A percentile compares a stretch with the other conserved stretches of the same genome.
Evolutionary conservation across 2,113 vertebrate species (phyloP).

Genomic region (Nestor notabilis): DNA sequence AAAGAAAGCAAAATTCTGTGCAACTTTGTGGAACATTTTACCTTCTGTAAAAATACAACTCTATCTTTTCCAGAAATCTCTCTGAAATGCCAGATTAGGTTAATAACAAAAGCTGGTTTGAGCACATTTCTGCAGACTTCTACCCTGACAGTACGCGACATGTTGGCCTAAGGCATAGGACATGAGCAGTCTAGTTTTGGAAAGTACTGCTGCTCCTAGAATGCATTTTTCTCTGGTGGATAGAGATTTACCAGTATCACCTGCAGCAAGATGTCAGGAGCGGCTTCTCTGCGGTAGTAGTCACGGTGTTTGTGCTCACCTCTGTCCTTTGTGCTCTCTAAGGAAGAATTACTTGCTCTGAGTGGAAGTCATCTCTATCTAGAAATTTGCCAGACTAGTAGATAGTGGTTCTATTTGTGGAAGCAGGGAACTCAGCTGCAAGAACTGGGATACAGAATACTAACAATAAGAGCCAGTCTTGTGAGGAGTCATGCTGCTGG

Average conservation of each 20-base stretch:
- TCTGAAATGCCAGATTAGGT: not conserved
- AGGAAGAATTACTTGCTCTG: not conserved
- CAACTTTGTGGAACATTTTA: not conserved
- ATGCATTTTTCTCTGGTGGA: not conserved
- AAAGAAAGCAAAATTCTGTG: not conserved
- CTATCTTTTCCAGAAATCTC: not conserved
- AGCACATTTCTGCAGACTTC: not conserved
- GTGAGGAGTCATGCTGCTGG: not conserved
- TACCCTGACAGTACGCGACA: not conserved
- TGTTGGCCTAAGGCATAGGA: not conserved
- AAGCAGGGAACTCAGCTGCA: not conserved
- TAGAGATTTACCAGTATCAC: not conserved
- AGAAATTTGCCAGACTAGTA: not conserved
- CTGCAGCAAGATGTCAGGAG: not conserved
- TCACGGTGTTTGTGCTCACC: accelerated
- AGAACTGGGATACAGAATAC: not conserved
- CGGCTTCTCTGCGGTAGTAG: not conserved
- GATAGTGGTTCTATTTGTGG: not conserved
- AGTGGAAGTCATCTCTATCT: not conserved
- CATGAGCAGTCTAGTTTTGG: not conserved
- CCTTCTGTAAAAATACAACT: not conserved
- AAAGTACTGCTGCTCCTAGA: not conserved
- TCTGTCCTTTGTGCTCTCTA: not conserved
- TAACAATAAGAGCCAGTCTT: not conserved
- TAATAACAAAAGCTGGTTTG: not conserved